A percentile compares a stretch with the other conserved stretches of the same genome.
Conservation (phyloP, 2,888 invertebrate genomes). For the Philopedon plagiatum region DNA sequence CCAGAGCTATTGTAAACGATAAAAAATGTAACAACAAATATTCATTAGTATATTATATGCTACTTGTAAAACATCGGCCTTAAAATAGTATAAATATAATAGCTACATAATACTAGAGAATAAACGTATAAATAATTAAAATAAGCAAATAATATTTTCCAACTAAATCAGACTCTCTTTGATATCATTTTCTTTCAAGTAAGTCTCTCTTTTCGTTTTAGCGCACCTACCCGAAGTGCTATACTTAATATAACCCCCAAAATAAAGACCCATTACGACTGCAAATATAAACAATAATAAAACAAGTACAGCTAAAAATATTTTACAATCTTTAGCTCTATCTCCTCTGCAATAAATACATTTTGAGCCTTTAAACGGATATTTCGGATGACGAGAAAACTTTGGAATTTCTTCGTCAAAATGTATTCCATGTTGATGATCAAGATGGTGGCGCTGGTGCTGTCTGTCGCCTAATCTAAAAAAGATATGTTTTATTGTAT, state of each 20-base stretch:
- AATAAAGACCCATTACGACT: conserved; percentile 13
- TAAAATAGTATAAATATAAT: no score
- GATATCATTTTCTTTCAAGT: no score
- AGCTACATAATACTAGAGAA: no score
- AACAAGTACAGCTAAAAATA: background rate
- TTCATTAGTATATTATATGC: no score
- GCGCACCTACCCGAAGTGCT: background rate
- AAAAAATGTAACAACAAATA: no score
- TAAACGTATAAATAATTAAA: no score
- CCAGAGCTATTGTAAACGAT: no score
- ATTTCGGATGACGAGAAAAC: background rate
- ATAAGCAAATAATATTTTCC: no score
- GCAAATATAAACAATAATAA: background rate
- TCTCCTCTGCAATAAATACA: conserved; percentile 5
- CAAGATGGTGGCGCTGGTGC: background rate
- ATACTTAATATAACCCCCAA: conserved; percentile 1
- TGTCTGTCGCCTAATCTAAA: background rate
- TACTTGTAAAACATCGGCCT: no score
- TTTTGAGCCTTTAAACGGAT: conserved; percentile 1
- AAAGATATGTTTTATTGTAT: background rate
- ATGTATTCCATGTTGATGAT: background rate
- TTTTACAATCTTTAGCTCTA: background rate
- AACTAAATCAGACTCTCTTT: no score
- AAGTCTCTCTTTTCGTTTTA: conserved; percentile 1
- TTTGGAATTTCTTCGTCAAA: conserved; percentile 15